These are phyloP conservation scores for Penelope pileata DNA, from an alignment of 2,113 vertebrate genomes.

Conservation along the genomic window DNA sequence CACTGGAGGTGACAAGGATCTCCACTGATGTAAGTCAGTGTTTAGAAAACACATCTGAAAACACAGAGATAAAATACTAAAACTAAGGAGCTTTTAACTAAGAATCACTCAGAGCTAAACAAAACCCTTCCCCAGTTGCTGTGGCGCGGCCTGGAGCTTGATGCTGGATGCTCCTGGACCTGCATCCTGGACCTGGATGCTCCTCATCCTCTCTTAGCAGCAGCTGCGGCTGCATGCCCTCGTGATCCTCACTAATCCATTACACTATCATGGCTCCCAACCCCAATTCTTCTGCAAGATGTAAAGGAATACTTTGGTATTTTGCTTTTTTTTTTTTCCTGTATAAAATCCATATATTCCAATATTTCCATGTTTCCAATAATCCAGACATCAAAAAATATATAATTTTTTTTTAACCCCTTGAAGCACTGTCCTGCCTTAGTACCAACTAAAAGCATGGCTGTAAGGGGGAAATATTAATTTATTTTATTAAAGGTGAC, in stretches of 20 bases:
- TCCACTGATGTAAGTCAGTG: neutral
- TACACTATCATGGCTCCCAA: neutral
- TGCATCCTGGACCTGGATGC: no score
- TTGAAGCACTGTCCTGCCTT: neutral
- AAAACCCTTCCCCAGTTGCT: neutral
- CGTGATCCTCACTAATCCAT: neutral
- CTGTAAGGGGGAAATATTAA: conserved; percentile 59
- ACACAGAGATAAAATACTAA: neutral
- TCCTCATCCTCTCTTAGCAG: neutral
- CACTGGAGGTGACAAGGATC: neutral
- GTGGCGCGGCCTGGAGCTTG: neutral
- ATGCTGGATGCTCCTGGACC: no score
- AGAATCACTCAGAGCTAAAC: neutral
- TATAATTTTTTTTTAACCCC: neutral
- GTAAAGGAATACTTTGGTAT: neutral
- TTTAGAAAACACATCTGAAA: neutral
- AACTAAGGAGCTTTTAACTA: neutral
- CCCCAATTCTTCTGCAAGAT: neutral
- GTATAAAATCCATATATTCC: neutral
- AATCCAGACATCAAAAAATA: neutral
- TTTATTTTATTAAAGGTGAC: conserved; percentile 54
- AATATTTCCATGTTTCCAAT: no score
- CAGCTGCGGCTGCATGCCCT: neutral
- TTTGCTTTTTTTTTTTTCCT: neutral
- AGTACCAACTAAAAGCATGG: conserved; percentile 23